These are phyloP conservation scores for Pseudoatta argentina DNA, from an alignment of 1,140 invertebrate genomes.

Conservation along the genomic window DNA sequence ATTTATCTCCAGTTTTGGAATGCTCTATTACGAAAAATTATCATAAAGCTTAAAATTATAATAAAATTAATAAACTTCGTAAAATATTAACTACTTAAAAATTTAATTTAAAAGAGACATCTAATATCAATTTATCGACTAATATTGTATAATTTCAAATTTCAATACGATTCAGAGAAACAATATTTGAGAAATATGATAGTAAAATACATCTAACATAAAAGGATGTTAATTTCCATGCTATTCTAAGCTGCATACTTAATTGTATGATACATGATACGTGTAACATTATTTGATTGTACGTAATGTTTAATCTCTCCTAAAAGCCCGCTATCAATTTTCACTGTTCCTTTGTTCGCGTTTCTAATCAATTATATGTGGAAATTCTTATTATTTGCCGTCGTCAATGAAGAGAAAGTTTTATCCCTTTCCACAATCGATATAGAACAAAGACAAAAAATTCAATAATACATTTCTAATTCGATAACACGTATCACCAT, in stretches of 20 bases:
- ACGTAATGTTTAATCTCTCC: slow-evolving; percentile 37
- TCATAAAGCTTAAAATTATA: not conserved
- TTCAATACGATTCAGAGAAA: not conserved
- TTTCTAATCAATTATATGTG: slow-evolving; percentile 17
- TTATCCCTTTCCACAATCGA: not conserved
- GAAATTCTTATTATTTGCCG: not conserved
- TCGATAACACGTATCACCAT: slow-evolving; percentile 1
- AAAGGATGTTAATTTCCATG: not conserved
- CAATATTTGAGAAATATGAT: not conserved
- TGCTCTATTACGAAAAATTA: not conserved
- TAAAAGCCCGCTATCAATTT: not conserved
- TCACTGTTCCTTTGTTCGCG: not conserved
- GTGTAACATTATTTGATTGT: slow-evolving; percentile 22
- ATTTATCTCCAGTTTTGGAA: too few relatives aligned
- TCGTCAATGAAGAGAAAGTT: not conserved
- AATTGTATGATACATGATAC: not conserved
- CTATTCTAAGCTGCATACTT: not conserved
- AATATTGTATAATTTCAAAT: not conserved
- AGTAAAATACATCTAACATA: not conserved
- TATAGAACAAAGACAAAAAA: not conserved
- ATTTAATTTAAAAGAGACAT: not conserved
- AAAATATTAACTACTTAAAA: not conserved
- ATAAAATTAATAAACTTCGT: not conserved
- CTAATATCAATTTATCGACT: not conserved
- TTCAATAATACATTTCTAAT: slow-evolving; percentile 21